Evolutionary conservation across 2,888 invertebrate species (phyloP).

Genomic region (Lapara coniferarum): DNA sequence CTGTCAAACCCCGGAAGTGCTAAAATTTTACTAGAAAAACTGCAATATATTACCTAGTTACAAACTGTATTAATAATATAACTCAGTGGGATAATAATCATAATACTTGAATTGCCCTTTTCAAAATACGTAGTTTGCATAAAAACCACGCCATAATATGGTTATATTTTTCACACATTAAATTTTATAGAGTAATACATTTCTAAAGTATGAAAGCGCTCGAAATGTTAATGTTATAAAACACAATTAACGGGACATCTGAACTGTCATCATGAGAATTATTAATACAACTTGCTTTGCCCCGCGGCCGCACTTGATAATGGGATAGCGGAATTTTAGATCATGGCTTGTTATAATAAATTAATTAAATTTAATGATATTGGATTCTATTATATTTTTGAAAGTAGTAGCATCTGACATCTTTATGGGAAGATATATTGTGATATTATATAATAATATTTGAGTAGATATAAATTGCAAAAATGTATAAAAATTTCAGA

Average conservation of each 20-base stretch:
- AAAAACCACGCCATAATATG: not conserved
- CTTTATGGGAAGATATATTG: too few relatives aligned
- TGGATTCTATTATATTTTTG: not conserved
- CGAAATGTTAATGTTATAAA: constrained; percentile 25
- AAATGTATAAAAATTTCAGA: too few relatives aligned
- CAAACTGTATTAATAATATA: too few relatives aligned
- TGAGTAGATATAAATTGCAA: too few relatives aligned
- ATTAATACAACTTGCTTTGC: constrained; percentile 31
- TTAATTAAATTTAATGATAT: not conserved
- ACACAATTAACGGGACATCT: constrained; percentile 38
- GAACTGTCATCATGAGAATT: constrained; percentile 46
- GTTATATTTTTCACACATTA: not conserved
- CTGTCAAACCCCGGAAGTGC: too few relatives aligned
- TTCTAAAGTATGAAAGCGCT: constrained; percentile 12
- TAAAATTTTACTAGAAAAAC: too few relatives aligned
- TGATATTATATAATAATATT: too few relatives aligned
- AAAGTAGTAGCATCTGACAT: too few relatives aligned
- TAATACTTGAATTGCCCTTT: too few relatives aligned
- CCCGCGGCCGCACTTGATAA: not conserved
- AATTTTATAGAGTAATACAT: constrained; percentile 12
- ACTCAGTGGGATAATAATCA: too few relatives aligned
- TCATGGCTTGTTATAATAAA: not conserved
- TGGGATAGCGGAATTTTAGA: not conserved
- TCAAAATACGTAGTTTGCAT: not conserved
- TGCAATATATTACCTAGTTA: too few relatives aligned